Evolutionary conservation across 2,888 invertebrate species (phyloP), one percentile per base, ranked within the genome.

Genomic region (Campoplex nolae): DNA sequence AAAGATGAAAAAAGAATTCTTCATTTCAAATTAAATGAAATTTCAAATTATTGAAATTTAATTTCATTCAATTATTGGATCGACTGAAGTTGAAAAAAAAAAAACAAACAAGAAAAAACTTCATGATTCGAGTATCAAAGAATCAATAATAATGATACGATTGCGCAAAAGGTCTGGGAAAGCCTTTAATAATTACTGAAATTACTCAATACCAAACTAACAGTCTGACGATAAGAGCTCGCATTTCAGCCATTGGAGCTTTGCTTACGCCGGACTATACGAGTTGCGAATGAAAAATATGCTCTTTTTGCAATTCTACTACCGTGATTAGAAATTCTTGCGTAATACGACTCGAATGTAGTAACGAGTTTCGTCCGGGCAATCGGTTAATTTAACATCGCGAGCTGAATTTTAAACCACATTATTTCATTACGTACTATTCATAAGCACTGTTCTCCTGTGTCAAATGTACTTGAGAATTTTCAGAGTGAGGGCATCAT

Each of bases 331-430:
- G 70, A 70, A 71, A 51, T 54, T 28, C 68, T 85, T 78, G 42
- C 81, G 74, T 32, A 78, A 78, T 51, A 62, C 35, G 28, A 62
- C 67, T 13, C 67, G 73, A 42, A 75, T 58, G 23, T 42, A 68
- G 78, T 75, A 82, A 85, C 54, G 62, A 82, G 82, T 74, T 38
- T 38, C 67, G 82, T 85, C 82, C 78, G 74, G 85, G 51, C 82
- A 85, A 85, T 68, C 78, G 82, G 35, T 74, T 56, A 65, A 68
- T 62, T 42, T 68, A 48, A 58, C 35, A 32, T 54, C 51, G 51
- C 16, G 56, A 54, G 58, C 42, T 45, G 42, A 67, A 73, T 51
- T 35, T 62, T 70, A 75, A 78, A 78, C 62, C 23, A 18, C 71
- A 48, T 54, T 32, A 48, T 54, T 32, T 71, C 11, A 67, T 28